Conservation (phyloP, 2,888 invertebrate genomes). For the Leucophenga montana region DNA sequence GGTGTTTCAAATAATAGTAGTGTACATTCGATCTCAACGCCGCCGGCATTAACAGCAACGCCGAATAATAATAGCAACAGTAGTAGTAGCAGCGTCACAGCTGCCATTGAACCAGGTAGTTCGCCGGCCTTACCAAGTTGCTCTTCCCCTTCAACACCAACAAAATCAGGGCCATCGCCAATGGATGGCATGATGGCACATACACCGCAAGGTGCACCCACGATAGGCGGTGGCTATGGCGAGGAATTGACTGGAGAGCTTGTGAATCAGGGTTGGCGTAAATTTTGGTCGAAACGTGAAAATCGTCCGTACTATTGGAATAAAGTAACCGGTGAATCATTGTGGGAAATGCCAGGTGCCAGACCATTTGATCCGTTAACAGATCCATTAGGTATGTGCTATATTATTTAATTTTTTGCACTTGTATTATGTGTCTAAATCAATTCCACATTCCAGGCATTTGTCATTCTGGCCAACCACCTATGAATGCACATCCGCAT, state of each 20-base stretch:
- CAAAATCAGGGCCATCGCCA: conserved; percentile 66
- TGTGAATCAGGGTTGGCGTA: conserved; percentile 93
- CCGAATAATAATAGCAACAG: conserved; percentile 14
- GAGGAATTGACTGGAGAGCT: conserved; percentile 72
- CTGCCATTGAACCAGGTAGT: conserved; percentile 58
- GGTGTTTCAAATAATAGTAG: conserved; percentile 18
- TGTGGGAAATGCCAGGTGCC: conserved; percentile 95
- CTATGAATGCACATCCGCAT: conserved; percentile 70
- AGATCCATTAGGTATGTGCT: conserved; percentile 82
- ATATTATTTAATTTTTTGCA: background rate
- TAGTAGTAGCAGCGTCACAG: conserved; percentile 30
- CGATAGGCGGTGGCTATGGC: conserved; percentile 65
- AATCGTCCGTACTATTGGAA: conserved; percentile 98
- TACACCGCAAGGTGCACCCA: conserved; percentile 71
- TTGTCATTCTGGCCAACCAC: conserved; percentile 64
- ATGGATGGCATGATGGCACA: conserved; percentile 67
- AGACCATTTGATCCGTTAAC: conserved; percentile 90
- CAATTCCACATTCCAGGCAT: conserved; percentile 46
- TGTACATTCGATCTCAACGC: conserved; percentile 4
- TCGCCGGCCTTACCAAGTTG: conserved; percentile 64
- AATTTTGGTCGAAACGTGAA: conserved; percentile 96
- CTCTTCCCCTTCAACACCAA: conserved; percentile 70
- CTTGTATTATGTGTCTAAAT: background rate
- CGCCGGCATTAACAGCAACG: background rate
- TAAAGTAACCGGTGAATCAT: conserved; percentile 93